A percentile compares a stretch with the other conserved stretches of the same genome.
Conservation (phyloP, 1,140 invertebrate genomes). For the Halyomorpha halys region DNA sequence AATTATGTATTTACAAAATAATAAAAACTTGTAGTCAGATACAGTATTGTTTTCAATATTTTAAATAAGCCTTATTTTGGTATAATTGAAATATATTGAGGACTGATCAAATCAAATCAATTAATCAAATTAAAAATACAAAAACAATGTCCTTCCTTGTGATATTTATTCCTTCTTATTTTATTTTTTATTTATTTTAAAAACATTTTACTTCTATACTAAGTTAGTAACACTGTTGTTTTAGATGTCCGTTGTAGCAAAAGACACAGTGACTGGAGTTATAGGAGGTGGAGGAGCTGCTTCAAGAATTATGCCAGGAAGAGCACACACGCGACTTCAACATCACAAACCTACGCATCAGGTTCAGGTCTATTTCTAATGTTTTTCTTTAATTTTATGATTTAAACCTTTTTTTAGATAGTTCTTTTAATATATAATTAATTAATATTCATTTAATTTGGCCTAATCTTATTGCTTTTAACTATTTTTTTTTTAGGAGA, state of each 20-base stretch:
- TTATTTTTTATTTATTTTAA: too few species aligned
- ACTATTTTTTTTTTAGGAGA: conserved; percentile 5
- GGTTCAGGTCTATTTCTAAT: neutral
- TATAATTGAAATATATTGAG: too few species aligned
- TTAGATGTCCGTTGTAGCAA: conserved; percentile 30
- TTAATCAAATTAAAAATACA: too few species aligned
- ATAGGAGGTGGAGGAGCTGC: conserved; percentile 25
- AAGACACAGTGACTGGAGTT: conserved; percentile 15
- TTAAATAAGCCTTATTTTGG: too few species aligned
- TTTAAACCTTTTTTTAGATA: neutral
- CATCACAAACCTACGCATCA: conserved; percentile 12
- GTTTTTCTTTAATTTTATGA: neutral
- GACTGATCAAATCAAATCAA: too few species aligned
- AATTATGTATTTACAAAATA: too few species aligned
- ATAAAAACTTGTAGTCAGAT: too few species aligned
- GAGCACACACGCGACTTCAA: conserved; percentile 18
- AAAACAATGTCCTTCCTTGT: too few species aligned
- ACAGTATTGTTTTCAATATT: too few species aligned
- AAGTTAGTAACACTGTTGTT: neutral
- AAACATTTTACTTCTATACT: too few species aligned
- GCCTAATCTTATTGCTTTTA: neutral
- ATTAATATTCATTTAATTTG: neutral
- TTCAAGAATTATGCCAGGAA: conserved; percentile 29
- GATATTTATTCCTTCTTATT: too few species aligned
- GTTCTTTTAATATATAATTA: neutral